phyloP scores from a whole-genome alignment of 30 jellyfish, hydroid and myxozoan species.

The Catostylus mosaicus region DNA sequence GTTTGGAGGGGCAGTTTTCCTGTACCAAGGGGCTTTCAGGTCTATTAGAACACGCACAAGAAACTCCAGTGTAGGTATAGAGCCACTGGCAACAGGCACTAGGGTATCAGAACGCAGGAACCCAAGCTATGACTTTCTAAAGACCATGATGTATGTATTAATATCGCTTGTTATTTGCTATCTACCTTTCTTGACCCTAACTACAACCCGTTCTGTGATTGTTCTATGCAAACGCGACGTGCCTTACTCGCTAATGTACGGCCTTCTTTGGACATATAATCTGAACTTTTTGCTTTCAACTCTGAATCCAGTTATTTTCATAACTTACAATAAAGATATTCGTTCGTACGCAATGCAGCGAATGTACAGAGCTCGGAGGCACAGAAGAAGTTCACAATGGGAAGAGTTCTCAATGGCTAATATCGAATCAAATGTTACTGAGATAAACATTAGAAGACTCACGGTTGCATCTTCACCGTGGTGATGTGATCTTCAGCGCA shows the following conservation, averaged over 20 bases:
- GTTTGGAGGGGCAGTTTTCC: constrained; percentile 8
- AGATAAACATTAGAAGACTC: not conserved
- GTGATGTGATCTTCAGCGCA: no score
- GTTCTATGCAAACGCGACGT: not conserved
- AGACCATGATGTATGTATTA: constrained; percentile 22
- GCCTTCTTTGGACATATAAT: constrained; percentile 44
- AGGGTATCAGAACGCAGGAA: constrained; percentile 7
- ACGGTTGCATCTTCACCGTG: constrained; percentile 5
- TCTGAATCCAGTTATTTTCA: constrained; percentile 24
- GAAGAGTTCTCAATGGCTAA: constrained; percentile 13
- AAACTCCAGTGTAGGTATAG: constrained; percentile 34
- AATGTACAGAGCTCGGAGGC: not conserved
- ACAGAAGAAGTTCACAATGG: constrained; percentile 28
- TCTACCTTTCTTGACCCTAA: constrained; percentile 19
- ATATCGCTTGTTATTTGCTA: constrained; percentile 23
- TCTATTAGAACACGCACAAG: constrained; percentile 29
- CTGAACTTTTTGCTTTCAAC: constrained; percentile 28
- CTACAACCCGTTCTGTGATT: constrained; percentile 24
- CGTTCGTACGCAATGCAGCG: constrained; percentile 15
- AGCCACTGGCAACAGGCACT: not conserved
- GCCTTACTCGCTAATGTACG: constrained; percentile 24
- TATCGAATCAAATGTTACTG: not conserved
- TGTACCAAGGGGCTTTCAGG: constrained; percentile 31
- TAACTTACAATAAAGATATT: constrained; percentile 11
- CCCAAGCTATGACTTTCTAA: constrained; percentile 1